phyloP scores from a whole-genome alignment of 2,113 vertebrate genomes.

The Etheostoma cragini region DNA sequence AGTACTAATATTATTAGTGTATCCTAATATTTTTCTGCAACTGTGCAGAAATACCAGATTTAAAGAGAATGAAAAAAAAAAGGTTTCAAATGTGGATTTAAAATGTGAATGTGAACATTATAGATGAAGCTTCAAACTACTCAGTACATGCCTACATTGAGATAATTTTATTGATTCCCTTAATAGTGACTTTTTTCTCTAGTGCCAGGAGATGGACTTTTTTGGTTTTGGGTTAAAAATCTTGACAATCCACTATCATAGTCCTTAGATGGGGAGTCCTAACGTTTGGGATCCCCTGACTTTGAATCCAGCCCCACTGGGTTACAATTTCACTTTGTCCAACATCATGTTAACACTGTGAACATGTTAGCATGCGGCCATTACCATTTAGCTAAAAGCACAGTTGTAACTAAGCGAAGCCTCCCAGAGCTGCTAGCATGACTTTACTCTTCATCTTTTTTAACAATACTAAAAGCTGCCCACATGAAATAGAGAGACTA shows the following conservation, averaged over 20 bases:
- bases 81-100: too few species aligned
- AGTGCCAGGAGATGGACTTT: neutral
- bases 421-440: neutral
- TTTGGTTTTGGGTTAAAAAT: neutral
- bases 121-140: too few species aligned
- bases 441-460: neutral
- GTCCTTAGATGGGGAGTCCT: neutral
- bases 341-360: conserved; percentile 14
- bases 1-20: too few species aligned
- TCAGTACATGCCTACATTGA: too few species aligned
- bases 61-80: too few species aligned
- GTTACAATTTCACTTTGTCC: conserved; percentile 7
- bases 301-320: neutral
- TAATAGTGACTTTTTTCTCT: neutral
- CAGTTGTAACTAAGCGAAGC: neutral
- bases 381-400: conserved; percentile 2
- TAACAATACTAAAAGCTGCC: conserved; percentile 4
- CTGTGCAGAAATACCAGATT: too few species aligned
- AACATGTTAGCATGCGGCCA: conserved; percentile 7
- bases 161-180: neutral
- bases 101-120: too few species aligned
- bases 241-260: neutral
- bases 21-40: too few species aligned
- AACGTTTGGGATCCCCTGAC: conserved; percentile 6
- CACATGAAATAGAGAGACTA: neutral